Evolutionary conservation across 1,140 invertebrate genomes (phyloP), one percentile per base, ranked within the genome.

Genomic region (Rhopalosiphum padi): DNA sequence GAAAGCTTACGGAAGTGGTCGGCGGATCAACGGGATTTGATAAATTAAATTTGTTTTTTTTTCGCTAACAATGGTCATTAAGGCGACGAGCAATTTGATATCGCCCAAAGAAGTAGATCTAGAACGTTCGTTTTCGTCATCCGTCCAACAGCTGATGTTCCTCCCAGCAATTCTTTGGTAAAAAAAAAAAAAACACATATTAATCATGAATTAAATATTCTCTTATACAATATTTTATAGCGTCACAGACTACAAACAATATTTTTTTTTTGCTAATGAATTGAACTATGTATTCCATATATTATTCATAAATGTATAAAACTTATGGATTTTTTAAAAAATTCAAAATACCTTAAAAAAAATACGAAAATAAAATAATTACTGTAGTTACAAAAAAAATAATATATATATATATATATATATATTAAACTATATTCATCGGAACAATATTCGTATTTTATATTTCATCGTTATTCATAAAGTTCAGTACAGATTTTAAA

Each of bases 1-100:
- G 23, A 30, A 55, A 25, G 88, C 51, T 90, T 90, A 90, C 87
- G 4, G n/a, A 30, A 30, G 46, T 51, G 46, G 86, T 88, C 43
- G 15, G 9, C 35, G 88, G 88, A 90, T 90, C 88, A 90, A 90
- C 88, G 23, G 88, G 88, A 90, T 90, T 90, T 37, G 51, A 87
- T 90, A 90, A 55, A 90, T 90, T 90, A 90, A 90, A 90, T 90
- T 88, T 37, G 60, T 77, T 77, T 77, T 77, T 68, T 68, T n/a
- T n/a, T n/a, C 15, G 30, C 30, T 77, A 18, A n/a, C 60, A 77
- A 18, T 35, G 60, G 60, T 77, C 60, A 77, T 77, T 77, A 77
- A 77, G 60, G 60, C 60, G 30, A 77, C 11, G 30, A 15, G 60
- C 30, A 77, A 77, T 77, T 77, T 77, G 15, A 77, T 77, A 77